Percentiles rank a stretch among this genome's conserved stretches.
phyloP scores from a whole-genome alignment of 2,797 vertebrate species.

The Rhinella marina region DNA sequence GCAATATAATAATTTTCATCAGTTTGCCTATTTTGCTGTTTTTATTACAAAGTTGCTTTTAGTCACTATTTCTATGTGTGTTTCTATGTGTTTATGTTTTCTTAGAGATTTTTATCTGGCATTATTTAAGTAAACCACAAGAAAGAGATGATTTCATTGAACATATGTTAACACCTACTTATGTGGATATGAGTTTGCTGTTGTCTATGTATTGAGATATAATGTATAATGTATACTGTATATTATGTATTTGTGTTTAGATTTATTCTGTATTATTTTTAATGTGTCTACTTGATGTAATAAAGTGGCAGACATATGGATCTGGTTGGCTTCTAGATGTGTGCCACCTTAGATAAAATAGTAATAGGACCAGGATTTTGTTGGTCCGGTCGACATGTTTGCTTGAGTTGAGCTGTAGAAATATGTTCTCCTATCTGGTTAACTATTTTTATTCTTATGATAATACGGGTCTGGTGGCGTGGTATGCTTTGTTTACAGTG shows the following conservation, averaged over 20 bases:
- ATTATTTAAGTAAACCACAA: not conserved
- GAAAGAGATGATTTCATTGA: not conserved
- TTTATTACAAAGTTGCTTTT: not conserved
- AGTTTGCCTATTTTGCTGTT: not conserved
- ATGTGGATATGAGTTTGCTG: not conserved
- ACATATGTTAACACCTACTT: conserved; percentile 10
- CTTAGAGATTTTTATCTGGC: not conserved
- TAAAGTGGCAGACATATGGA: not conserved
- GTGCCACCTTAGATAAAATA: not conserved
- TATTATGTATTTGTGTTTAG: not conserved
- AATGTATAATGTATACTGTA: too few species aligned
- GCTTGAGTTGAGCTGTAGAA: not conserved
- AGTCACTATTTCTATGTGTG: not conserved
- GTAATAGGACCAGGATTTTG: not conserved
- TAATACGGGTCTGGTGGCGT: not conserved
- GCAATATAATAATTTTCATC: not conserved
- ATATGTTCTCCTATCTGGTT: not conserved
- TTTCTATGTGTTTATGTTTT: not conserved
- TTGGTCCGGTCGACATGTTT: not conserved
- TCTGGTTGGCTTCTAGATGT: not conserved
- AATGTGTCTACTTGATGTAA: not conserved
- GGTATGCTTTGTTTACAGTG: conserved; percentile 22
- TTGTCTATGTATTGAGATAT: not conserved
- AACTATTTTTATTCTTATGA: not conserved
- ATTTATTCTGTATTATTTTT: not conserved